Evolutionary conservation across 2,888 invertebrate species (phyloP), one percentile per base, ranked within the genome.

Genomic region (Drosophila paracracens): DNA sequence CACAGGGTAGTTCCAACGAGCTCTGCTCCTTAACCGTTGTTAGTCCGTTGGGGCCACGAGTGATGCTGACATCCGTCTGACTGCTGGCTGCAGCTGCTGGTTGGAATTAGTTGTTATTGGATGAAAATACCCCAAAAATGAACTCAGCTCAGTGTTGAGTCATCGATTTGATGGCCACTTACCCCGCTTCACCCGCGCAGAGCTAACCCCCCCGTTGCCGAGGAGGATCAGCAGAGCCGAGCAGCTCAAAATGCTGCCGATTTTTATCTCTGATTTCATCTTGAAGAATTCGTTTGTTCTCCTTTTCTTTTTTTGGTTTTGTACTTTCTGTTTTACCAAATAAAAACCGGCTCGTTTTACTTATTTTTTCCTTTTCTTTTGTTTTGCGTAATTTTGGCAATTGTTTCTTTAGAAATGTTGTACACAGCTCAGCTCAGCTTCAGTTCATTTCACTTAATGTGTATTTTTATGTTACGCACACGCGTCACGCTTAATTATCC

Each of bases 21-120:
- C 95, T 95, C 69, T 95, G 96, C 92, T 97, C 97, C 87, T 96
- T 92, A 6, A 88, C 94, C 10, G 95, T 95, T 25, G 94, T 94
- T 31, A 60, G 64, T 35, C 94, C 94, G 4, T 25, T 50, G 2
- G 84, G 87, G 1, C 87, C 90, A 5, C 81, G 69, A 2, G 38
- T 59, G 38, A 91, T 91, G 79, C 78, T 64, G 8, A 84, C 83
- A 70, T 90, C 76, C 69, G 67, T 36, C 16, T 46, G 25, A 46
- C 21, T 46, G 8, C 4, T 25, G 46, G 16, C 21, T 11, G n/a
- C n/a, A 38, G 21, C n/a, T 46, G 29, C 18, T 69, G 40, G 11
- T 18, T 77, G 71, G 7, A 48, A 31, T 25, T 25, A 18, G 63
- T 79, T 84, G 68, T 31, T 29, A 46, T 33, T 13, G 21, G 16